phyloP scores from a whole-genome alignment of 2,888 invertebrate species.

The Athalia circularis region DNA sequence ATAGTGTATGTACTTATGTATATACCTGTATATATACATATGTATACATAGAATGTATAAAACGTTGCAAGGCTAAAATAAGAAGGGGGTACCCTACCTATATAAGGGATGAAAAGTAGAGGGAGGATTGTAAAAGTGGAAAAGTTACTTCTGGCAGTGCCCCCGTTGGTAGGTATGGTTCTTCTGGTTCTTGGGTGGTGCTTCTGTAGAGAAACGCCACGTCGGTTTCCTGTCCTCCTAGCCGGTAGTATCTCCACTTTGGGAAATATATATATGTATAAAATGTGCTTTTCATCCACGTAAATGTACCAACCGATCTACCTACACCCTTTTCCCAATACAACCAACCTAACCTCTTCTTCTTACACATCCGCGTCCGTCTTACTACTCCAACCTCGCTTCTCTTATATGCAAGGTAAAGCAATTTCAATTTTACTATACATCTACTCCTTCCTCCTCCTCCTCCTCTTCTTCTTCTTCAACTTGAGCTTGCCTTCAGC shows the following conservation, averaged over 20 bases:
- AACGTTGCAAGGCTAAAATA: too few species aligned
- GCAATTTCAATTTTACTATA: constrained; percentile 67
- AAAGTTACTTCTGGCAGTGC: constrained; percentile 41
- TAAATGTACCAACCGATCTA: constrained; percentile 12
- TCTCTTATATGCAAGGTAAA: constrained; percentile 60
- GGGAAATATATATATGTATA: constrained; percentile 63
- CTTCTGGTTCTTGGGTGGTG: constrained; percentile 9
- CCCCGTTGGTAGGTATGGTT: neutral
- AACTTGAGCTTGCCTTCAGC: neutral
- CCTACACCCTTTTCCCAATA: too few species aligned
- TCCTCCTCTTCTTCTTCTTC: neutral
- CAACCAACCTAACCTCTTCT: too few species aligned
- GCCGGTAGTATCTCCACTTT: too few species aligned
- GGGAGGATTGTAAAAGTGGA: constrained; percentile 34
- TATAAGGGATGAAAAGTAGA: neutral
- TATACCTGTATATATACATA: too few species aligned
- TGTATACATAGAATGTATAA: too few species aligned
- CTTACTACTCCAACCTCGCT: too few species aligned
- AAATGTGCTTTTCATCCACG: constrained; percentile 71
- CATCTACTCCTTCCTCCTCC: constrained; percentile 4
- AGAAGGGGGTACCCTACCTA: too few species aligned
- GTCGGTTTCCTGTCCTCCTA: too few species aligned
- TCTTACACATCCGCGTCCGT: too few species aligned
- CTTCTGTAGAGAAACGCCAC: too few species aligned
- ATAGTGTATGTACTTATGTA: too few species aligned